Base-by-base conservation (phyloP, 2,113 vertebrate species). In the Cyprinodon brontotheroides region DNA sequence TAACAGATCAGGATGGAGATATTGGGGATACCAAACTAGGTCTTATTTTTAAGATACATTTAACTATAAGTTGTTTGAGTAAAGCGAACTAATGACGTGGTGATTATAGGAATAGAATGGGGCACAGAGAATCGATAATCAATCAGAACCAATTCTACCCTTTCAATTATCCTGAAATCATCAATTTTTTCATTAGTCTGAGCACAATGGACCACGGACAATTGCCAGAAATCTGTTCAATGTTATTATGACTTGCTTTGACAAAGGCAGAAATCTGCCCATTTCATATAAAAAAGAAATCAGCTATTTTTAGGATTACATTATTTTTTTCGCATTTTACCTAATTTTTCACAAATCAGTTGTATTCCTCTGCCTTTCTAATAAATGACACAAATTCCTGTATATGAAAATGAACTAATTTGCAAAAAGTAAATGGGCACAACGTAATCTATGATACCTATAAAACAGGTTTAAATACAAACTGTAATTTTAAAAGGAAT, bases 361-460 rank as follows among this genome's bases (percentile, higher is more conserved):
- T 15, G 3, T 53, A 4, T 20, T 20, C 3, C 17, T 47, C 62
- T 63, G 12, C n/a, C 9, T 67, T 57, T 8, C n/a, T 37, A 40
- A 11, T 43, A 61, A 38, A 68, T 70, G 11, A 45, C 66, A 20
- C 45, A 2, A 15, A 22, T 64, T 43, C n/a, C 29, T 66, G 15
- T 29, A 69, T 69, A 65, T 66, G 20, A 7, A 70, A 37, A 62
- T 38, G 53, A n/a, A 62, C 60, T 20, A 61, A 22, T 22, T 39
- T 36, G 38, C 17, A 20, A 50, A 65, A 61, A 60, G 48, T 6
- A 68, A 71, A 47, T 4, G 10, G 15, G 40, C 39, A 47, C 48
- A 62, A 39, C 75, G 8, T 68, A 45, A 72, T 76, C 57, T 79
- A 64, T 53, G 14, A 37, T 14, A 77, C 60, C 20, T n/a, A 65